These are phyloP conservation scores for Frankliniella fusca DNA, from an alignment of 2,888 invertebrate species.

Conservation along the genomic window DNA sequence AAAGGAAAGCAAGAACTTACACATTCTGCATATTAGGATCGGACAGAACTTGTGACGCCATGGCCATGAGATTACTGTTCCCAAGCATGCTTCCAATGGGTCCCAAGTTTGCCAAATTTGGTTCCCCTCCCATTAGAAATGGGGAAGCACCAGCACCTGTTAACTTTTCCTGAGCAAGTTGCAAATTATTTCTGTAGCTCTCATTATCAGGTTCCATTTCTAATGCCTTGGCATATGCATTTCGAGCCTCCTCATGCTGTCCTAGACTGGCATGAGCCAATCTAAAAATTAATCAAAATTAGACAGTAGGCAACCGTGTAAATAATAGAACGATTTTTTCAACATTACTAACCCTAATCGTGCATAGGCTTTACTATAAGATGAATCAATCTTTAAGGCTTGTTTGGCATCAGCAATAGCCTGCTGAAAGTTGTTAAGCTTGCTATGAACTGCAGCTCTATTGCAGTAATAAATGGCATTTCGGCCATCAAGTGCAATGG, in stretches of 20 bases:
- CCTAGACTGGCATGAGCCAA: conserved; percentile 80
- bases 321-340: neutral
- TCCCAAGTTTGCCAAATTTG: neutral
- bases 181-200: conserved; percentile 81
- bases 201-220: conserved; percentile 90
- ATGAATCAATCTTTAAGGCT: conserved; percentile 82
- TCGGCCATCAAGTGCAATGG: conserved; percentile 77
- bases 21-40: conserved; percentile 79
- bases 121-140: conserved; percentile 8
- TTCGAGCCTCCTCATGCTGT: conserved; percentile 75
- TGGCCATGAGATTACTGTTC: conserved; percentile 76
- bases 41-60: conserved; percentile 79
- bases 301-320: conserved; percentile 28
- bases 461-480: conserved; percentile 97
- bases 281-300: conserved; percentile 42
- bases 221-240: conserved; percentile 81
- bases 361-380: conserved; percentile 93
- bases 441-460: conserved; percentile 91
- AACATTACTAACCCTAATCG: conserved; percentile 65
- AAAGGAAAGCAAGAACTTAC: conserved; percentile 43
- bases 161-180: conserved; percentile 69
- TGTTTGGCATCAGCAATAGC: conserved; percentile 88
- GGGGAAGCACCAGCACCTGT: conserved; percentile 35
- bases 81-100: conserved; percentile 61
- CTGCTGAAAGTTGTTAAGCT: conserved; percentile 73